Base-by-base conservation (phyloP, 2,113 vertebrate genomes). In the Serilophus lunatus region DNA sequence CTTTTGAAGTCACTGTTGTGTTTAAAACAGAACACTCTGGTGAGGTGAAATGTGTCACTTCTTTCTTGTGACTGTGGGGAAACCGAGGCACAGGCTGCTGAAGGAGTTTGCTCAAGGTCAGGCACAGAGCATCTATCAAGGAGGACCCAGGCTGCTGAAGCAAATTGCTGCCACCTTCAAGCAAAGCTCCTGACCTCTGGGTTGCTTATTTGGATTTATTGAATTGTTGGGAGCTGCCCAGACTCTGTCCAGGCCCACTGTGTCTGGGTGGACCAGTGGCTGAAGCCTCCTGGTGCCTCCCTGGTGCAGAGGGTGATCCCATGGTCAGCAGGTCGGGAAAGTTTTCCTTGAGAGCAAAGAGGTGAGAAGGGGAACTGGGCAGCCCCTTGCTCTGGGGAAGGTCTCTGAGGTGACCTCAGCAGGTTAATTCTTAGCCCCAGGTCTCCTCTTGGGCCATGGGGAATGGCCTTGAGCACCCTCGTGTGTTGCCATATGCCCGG, bases 401-500 rank as follows among this genome's bases (percentile, higher is more conserved):
- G 33, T 70, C 56, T 72, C n/a, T 47, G 4, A 49, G 29, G 18
- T 1, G 8, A 45, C 25, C 26, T 71, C 26, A 22, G 44, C 22
- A 25, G 56, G 19, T 82, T 12, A 66, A 33, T 83, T 83, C 47
- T 25, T 65, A 71, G 35, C 42, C 64, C 38, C 40, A 44, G 44
- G n/a, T 26, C 33, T 44, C 16, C 17, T 68, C 28, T 33, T 61
- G 29, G 25, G 61, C 45, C 9, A 2, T 0, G 1, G 31, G 29
- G 18, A 71, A 29, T 2, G 12, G 40, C 42, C 3, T 0, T 13
- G 57, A 82, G 25, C 47, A 47, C 40, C 35, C 28, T 80, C 10
- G 0, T 28, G 20, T 56, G 45, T 50, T 87, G 26, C 68, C 1
- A 1, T 50, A 3, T 0, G 0, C 33, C 45, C 33, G 13, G 35